These are phyloP conservation scores for Lamprotornis superbus DNA, from an alignment of 2,113 vertebrate species.

Conservation along the genomic window DNA sequence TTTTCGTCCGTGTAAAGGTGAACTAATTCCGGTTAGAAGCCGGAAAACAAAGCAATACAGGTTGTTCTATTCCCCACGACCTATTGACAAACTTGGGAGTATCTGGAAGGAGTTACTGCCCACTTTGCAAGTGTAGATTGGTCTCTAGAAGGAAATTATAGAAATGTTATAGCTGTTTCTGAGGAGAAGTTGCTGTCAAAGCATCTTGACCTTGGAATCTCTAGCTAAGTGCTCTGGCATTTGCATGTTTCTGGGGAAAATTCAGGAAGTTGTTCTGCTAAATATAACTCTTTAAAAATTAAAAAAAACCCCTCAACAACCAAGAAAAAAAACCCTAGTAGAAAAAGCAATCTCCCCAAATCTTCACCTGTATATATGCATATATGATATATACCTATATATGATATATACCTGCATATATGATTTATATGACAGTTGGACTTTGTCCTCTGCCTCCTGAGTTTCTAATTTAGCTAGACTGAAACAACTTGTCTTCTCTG, in stretches of 20 bases:
- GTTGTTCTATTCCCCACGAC: neutral
- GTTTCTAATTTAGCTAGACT: neutral
- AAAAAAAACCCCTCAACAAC: fast-evolving
- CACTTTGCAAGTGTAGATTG: neutral
- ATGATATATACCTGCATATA: too few species aligned
- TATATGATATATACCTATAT: too few species aligned
- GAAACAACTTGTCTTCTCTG: neutral
- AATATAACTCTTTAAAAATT: neutral
- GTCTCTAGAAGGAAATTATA: neutral
- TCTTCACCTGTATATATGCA: neutral
- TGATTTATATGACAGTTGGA: neutral
- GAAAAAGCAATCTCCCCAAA: neutral
- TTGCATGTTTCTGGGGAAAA: neutral
- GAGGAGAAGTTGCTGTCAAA: neutral
- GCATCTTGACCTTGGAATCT: neutral
- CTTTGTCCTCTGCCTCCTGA: neutral
- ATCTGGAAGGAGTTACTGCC: neutral
- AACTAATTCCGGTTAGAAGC: neutral
- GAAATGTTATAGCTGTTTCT: neutral
- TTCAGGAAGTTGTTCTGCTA: neutral
- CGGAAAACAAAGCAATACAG: neutral
- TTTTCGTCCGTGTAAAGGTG: neutral
- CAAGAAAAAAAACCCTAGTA: neutral
- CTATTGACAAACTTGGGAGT: neutral
- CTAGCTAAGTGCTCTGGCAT: neutral